Percentiles rank a stretch among this genome's conserved stretches.
Evolutionary conservation across 2,888 invertebrate genomes (phyloP).

Genomic region (Chesias legatella): DNA sequence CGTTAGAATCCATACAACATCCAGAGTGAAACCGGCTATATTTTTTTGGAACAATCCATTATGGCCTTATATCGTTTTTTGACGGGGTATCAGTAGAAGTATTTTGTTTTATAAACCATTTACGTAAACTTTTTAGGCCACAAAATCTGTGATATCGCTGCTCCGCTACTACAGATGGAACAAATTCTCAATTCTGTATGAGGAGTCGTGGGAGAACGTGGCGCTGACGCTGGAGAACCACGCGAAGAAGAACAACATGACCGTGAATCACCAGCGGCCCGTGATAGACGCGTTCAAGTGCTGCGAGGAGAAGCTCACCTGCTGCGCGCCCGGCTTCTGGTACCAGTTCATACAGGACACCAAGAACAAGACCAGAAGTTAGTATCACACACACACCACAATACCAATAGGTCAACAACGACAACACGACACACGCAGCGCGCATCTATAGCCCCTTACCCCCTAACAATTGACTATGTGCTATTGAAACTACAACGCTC

Average conservation of each 20-base stretch:
- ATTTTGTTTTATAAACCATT: no score
- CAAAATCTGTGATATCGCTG: constrained; percentile 95
- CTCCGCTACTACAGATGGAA: constrained; percentile 95
- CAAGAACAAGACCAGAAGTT: constrained; percentile 91
- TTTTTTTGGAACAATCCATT: no score
- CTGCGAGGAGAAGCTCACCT: constrained; percentile 86
- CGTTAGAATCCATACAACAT: no score
- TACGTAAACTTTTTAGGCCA: constrained; percentile 85
- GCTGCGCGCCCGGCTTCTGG: constrained; percentile 90
- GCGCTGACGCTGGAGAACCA: constrained; percentile 89
- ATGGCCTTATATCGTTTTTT: no score
- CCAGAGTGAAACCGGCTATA: no score
- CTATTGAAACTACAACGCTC: no score
- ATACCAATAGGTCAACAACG: no score
- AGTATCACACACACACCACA: no score
- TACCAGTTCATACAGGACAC: constrained; percentile 92
- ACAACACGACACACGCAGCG: no score
- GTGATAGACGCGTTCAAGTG: constrained; percentile 88
- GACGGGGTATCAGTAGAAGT: no score
- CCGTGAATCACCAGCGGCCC: constrained; percentile 87
- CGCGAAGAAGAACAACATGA: constrained; percentile 88
- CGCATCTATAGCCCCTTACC: no score
- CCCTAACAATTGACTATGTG: no score
- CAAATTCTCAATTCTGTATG: constrained; percentile 94
- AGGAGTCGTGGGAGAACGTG: constrained; percentile 90